Evolutionary conservation across 2,797 vertebrate genomes (phyloP).

Genomic region (Siniperca scherzeri): DNA sequence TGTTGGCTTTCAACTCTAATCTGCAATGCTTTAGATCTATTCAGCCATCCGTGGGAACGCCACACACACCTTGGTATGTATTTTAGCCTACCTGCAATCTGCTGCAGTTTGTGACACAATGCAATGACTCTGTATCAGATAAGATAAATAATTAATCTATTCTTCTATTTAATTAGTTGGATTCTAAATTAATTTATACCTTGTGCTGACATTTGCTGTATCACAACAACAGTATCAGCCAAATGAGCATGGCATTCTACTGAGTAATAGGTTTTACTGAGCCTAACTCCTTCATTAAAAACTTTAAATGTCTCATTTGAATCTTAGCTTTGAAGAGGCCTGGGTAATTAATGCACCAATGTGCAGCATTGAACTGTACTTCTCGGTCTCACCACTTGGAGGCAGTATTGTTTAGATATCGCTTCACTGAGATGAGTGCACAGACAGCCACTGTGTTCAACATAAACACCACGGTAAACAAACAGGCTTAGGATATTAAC

Average conservation of each 20-base stretch:
- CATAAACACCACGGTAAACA: slow-evolving; percentile 35
- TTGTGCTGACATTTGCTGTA: slow-evolving; percentile 14
- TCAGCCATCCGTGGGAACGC: slow-evolving; percentile 8
- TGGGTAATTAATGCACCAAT: not conserved
- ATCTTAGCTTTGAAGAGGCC: slow-evolving; percentile 7
- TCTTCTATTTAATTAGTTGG: slow-evolving; percentile 21
- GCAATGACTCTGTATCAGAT: not conserved
- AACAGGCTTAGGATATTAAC: slow-evolving; percentile 35
- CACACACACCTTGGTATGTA: slow-evolving; percentile 21
- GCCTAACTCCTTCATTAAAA: slow-evolving; percentile 16
- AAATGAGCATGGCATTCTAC: not conserved
- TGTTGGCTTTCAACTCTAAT: slow-evolving; percentile 34
- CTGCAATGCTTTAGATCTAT: slow-evolving; percentile 26
- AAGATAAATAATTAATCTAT: slow-evolving; percentile 6
- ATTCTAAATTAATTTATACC: slow-evolving; percentile 19
- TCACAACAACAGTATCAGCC: not conserved
- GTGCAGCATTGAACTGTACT: not conserved
- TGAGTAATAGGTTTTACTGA: slow-evolving; percentile 17
- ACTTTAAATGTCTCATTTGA: slow-evolving; percentile 41
- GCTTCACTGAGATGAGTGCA: not conserved
- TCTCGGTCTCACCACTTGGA: slow-evolving; percentile 50
- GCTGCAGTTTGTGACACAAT: slow-evolving; percentile 12
- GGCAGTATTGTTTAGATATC: slow-evolving; percentile 49
- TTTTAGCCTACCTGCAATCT: slow-evolving; percentile 11
- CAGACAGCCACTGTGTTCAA: not conserved